A percentile compares a stretch with the other conserved stretches of the same genome.
These are phyloP conservation scores for Macrosiphum euphorbiae DNA, from an alignment of 2,888 invertebrate genomes.

Conservation along the genomic window DNA sequence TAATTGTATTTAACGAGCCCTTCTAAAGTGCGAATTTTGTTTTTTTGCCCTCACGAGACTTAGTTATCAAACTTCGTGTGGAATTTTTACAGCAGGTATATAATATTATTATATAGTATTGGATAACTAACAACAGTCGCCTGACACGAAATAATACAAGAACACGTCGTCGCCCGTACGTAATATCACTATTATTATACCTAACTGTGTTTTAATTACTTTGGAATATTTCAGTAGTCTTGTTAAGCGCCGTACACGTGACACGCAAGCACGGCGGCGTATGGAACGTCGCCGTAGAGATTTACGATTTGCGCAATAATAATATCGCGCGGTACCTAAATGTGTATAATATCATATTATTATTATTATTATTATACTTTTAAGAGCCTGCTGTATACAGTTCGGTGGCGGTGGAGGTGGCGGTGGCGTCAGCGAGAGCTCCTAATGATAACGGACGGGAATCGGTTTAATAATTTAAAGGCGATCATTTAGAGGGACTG, in stretches of 20 bases:
- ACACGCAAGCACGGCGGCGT: not conserved
- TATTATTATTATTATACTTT: not conserved
- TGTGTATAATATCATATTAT: not conserved
- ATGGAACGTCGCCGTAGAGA: not conserved
- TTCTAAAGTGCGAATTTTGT: too few species aligned
- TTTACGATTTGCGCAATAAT: not conserved
- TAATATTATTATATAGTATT: too few species aligned
- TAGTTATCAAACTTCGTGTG: too few species aligned
- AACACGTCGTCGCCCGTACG: not conserved
- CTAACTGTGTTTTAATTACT: too few species aligned
- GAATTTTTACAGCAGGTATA: too few species aligned
- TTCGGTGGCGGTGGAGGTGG: not conserved
- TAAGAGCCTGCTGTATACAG: not conserved
- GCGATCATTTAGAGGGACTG: conserved; percentile 26
- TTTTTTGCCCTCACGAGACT: too few species aligned
- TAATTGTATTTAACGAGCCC: too few species aligned
- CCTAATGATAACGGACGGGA: conserved; percentile 47
- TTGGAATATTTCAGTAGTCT: too few species aligned
- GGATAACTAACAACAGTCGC: not conserved
- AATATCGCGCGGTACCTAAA: not conserved
- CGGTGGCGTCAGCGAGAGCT: not conserved
- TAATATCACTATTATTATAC: not conserved
- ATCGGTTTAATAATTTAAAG: conserved; percentile 52
- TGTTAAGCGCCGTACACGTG: too few species aligned
- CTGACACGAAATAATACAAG: not conserved